Conservation (phyloP, 2,888 invertebrate species). For the Clepsis dumicolana region DNA sequence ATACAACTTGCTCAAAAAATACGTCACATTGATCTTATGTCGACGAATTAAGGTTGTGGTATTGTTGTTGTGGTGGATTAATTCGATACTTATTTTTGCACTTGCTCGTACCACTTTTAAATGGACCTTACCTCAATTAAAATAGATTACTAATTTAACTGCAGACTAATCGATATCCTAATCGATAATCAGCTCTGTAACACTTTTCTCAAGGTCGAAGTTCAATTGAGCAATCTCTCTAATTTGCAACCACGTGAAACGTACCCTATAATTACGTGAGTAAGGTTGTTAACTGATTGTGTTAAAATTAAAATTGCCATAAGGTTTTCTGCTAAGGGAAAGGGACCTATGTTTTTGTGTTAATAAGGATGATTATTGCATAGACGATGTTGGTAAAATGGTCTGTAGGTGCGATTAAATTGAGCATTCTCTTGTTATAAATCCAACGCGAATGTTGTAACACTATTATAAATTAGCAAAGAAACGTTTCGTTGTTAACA, state of each 20-base stretch:
- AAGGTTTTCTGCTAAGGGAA: background rate
- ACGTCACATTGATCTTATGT: no score
- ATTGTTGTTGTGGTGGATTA: no score
- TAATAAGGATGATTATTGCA: background rate
- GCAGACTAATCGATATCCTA: constrained; percentile 5
- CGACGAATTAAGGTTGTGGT: no score
- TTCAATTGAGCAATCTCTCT: constrained; percentile 25
- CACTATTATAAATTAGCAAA: no score
- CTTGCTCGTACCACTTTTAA: no score
- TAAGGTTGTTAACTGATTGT: constrained; percentile 5
- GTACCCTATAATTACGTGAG: background rate
- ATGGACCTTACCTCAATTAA: background rate
- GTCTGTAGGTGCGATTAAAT: background rate
- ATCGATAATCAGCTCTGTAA: constrained; percentile 30
- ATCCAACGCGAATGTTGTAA: no score
- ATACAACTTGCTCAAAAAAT: no score
- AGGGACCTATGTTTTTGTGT: background rate
- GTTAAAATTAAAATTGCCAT: background rate
- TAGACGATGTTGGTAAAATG: background rate
- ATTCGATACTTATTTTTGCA: no score
- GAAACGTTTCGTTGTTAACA: no score
- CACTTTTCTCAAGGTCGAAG: constrained; percentile 28
- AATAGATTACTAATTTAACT: constrained; percentile 3
- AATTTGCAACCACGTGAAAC: background rate
- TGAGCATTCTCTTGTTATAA: background rate